Percentiles rank a stretch among this genome's conserved stretches.
Conservation (phyloP, 23 tunicate species). For the Styela plicata region DNA sequence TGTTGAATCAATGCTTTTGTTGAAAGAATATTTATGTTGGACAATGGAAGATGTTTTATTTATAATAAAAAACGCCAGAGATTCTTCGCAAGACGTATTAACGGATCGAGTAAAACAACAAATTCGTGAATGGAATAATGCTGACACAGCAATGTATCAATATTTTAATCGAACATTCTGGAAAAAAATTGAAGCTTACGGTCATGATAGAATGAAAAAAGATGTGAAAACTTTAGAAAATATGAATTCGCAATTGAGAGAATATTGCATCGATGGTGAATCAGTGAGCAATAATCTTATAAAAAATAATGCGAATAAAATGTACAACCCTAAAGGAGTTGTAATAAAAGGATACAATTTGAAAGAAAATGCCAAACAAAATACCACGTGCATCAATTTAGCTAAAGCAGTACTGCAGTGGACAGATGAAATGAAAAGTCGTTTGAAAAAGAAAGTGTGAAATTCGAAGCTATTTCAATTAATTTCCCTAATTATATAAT, state of each 20-base stretch:
- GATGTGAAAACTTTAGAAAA: conserved; percentile 66
- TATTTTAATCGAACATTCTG: conserved; percentile 92
- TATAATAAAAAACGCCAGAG: conserved; percentile 95
- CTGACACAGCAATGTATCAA: conserved; percentile 75
- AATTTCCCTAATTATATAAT: too few relatives aligned
- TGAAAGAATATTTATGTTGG: conserved; percentile 96
- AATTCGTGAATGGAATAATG: conserved; percentile 89
- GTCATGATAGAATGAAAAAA: conserved; percentile 56
- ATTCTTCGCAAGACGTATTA: conserved; percentile 71
- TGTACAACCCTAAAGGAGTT: conserved; percentile 58
- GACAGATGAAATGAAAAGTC: conserved; percentile 45
- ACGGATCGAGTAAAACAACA: conserved; percentile 68
- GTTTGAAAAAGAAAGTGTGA: too few relatives aligned
- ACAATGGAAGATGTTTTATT: conserved; percentile 96
- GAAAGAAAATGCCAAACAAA: conserved; percentile 25
- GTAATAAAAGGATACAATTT: conserved; percentile 59
- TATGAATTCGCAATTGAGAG: conserved; percentile 32
- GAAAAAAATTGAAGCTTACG: conserved; percentile 74
- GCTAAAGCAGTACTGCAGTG: conserved; percentile 54
- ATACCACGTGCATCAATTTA: conserved; percentile 40
- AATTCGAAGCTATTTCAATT: too few relatives aligned
- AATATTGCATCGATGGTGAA: conserved; percentile 51
- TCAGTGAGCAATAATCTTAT: conserved; percentile 18
- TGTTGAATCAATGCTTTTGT: conserved; percentile 87
- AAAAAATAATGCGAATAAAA: conserved; percentile 21